Evolutionary conservation across 2,888 invertebrate species (phyloP).

Genomic region (Pasiphila rectangulata): DNA sequence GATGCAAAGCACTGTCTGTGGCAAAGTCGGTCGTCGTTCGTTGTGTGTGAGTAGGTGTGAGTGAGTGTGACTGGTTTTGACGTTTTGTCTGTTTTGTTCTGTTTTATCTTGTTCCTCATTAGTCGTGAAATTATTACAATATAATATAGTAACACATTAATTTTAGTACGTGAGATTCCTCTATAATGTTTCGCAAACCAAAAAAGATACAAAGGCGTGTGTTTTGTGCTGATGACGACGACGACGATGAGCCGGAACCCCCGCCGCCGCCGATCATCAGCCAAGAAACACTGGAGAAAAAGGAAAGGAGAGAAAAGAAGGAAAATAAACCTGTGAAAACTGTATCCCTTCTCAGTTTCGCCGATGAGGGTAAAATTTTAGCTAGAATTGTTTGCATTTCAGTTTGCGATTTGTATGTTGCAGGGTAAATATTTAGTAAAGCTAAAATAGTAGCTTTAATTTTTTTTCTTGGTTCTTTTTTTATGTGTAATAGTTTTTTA

Average conservation of each 20-base stretch:
- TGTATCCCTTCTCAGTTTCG: conserved; percentile 88
- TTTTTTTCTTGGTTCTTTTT: too few relatives aligned
- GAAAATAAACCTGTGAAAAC: conserved; percentile 80
- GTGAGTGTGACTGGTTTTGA: too few relatives aligned
- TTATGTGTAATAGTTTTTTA: not conserved
- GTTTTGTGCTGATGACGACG: conserved; percentile 86
- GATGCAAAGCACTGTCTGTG: too few relatives aligned
- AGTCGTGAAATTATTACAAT: too few relatives aligned
- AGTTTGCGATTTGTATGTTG: too few relatives aligned
- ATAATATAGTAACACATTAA: not conserved
- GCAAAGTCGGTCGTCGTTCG: too few relatives aligned
- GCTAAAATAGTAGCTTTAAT: too few relatives aligned
- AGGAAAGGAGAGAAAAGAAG: conserved; percentile 59
- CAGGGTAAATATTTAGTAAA: too few relatives aligned
- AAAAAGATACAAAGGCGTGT: conserved; percentile 90
- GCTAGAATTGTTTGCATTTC: too few relatives aligned
- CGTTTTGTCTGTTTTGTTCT: not conserved
- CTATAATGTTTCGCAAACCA: conserved; percentile 88
- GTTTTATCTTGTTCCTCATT: not conserved
- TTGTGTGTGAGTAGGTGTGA: too few relatives aligned
- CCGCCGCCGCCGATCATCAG: conserved; percentile 76
- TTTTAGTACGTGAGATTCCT: not conserved
- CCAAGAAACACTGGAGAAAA: conserved; percentile 44
- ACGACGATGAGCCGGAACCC: conserved; percentile 79
- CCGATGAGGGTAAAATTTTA: conserved; percentile 80